phyloP scores from a whole-genome alignment of 2,888 invertebrate genomes.

The Mycalesis mineus region DNA sequence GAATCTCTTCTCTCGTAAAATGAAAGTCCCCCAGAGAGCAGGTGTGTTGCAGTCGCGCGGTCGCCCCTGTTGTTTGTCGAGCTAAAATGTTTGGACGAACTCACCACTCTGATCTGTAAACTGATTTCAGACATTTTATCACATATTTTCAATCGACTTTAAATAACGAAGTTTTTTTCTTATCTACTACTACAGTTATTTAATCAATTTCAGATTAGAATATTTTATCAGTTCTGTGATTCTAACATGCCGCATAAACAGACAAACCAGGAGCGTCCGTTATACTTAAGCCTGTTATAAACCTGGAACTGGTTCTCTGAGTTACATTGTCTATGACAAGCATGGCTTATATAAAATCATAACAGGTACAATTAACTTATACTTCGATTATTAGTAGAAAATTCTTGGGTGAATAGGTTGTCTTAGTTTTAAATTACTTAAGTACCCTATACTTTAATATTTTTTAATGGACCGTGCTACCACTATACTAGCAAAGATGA shows the following conservation, averaged over 20 bases:
- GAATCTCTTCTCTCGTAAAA: background rate
- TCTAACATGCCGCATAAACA: slow-evolving; percentile 34
- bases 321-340: background rate
- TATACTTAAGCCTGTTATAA: background rate
- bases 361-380: too few species aligned
- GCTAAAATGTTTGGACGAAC: slow-evolving; percentile 20
- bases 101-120: slow-evolving; percentile 21
- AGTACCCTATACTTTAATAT: too few species aligned
- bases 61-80: slow-evolving; percentile 12
- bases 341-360: too few species aligned
- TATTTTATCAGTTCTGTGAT: too few species aligned
- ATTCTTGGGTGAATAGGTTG: too few species aligned
- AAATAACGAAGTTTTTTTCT: too few species aligned
- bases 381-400: too few species aligned
- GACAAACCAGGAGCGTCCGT: slow-evolving; percentile 17
- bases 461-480: too few species aligned
- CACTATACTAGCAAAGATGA: too few species aligned
- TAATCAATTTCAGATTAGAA: too few species aligned
- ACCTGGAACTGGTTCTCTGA: background rate
- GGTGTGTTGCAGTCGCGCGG: slow-evolving; percentile 3
- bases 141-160: background rate
- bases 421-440: too few species aligned
- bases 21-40: background rate
- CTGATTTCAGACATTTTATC: slow-evolving; percentile 15
- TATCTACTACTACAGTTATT: too few species aligned